phyloP scores from a whole-genome alignment of 2,888 invertebrate genomes.

The Entomobrya multifasciata region DNA sequence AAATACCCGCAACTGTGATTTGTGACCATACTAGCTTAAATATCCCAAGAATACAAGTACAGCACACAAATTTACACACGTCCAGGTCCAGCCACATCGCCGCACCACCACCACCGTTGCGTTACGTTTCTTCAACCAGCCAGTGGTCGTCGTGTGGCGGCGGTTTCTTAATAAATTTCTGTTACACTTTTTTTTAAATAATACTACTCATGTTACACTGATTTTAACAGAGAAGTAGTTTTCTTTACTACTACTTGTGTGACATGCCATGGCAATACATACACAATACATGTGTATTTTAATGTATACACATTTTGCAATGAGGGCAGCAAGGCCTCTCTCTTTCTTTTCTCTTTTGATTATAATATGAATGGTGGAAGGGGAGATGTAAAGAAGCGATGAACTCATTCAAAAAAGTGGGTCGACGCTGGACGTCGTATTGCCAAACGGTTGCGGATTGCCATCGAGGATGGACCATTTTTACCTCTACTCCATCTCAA shows the following conservation, averaged over 20 bases:
- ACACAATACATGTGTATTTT: not conserved
- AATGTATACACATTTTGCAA: constrained; percentile 9
- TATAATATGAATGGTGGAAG: constrained; percentile 76
- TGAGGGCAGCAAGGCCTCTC: constrained; percentile 73
- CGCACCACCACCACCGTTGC: not conserved
- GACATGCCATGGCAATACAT: constrained; percentile 40
- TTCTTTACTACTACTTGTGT: constrained; percentile 6
- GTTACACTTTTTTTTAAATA: too few relatives aligned
- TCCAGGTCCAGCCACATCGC: too few relatives aligned
- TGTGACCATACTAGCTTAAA: not conserved
- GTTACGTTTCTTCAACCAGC: not conserved
- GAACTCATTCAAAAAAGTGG: constrained; percentile 80
- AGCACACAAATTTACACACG: too few relatives aligned
- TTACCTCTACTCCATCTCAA: constrained; percentile 55
- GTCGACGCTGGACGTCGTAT: constrained; percentile 76
- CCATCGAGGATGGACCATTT: constrained; percentile 74
- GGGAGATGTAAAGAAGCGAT: constrained; percentile 79
- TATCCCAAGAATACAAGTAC: too few relatives aligned
- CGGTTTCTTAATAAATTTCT: constrained; percentile 4
- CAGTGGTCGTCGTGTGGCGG: constrained; percentile 10
- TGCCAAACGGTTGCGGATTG: constrained; percentile 72
- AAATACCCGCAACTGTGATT: not conserved
- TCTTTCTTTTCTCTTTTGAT: too few relatives aligned
- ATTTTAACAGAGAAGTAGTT: too few relatives aligned
- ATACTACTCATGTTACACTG: too few relatives aligned